These are phyloP conservation scores for Phocoena phocoena DNA, from an alignment of 2,113 vertebrate species.

Conservation along the genomic window DNA sequence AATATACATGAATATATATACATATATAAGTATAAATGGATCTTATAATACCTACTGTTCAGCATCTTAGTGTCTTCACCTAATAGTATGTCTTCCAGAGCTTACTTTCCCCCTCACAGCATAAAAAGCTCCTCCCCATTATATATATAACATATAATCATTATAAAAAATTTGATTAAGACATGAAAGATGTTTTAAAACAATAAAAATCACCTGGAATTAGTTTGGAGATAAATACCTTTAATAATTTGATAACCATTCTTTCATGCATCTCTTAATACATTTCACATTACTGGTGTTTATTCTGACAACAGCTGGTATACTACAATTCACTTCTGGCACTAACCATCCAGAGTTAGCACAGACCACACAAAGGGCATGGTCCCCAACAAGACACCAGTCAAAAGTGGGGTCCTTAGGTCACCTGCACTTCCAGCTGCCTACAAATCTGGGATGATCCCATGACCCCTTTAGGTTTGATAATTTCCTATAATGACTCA, in stretches of 20 bases:
- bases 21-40: neutral
- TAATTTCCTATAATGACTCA: neutral
- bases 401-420: neutral
- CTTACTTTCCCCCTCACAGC: neutral
- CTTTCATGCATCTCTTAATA: neutral
- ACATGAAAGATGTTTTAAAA: neutral
- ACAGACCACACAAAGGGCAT: neutral
- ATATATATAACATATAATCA: neutral
- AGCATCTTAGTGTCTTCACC: neutral
- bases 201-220: neutral
- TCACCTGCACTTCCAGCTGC: neutral
- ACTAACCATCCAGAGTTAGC: neutral
- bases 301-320: neutral
- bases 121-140: neutral
- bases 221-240: neutral
- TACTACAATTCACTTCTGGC: neutral
- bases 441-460: neutral
- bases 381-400: neutral
- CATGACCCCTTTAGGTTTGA: neutral
- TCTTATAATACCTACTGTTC: neutral
- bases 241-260: neutral
- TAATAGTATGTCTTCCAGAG: neutral
- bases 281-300: neutral
- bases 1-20: too few species aligned
- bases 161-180: neutral